Evolutionary conservation across 2,797 vertebrate genomes (phyloP).

Genomic region (Lepilemur ruficaudatus): DNA sequence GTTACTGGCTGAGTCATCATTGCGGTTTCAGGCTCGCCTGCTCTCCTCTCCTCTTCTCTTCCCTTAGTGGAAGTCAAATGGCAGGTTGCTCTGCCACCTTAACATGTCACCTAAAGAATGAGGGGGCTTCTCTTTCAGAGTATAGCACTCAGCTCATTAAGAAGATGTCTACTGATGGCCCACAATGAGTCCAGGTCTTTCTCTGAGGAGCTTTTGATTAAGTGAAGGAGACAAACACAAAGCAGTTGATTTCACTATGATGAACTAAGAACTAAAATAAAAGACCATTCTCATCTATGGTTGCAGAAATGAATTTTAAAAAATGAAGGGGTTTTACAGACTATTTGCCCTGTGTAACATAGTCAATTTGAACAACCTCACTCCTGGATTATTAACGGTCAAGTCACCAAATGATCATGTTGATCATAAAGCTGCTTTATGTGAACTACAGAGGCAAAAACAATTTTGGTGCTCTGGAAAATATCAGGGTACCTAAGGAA

Average conservation of each 20-base stretch:
- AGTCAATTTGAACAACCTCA: background rate
- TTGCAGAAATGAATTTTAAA: background rate
- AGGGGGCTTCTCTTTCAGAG: background rate
- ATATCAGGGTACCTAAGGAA: background rate
- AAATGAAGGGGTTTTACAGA: background rate
- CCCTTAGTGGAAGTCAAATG: background rate
- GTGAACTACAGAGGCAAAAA: background rate
- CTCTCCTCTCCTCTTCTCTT: background rate
- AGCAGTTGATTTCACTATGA: background rate
- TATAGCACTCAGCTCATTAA: background rate
- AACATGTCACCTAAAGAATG: background rate
- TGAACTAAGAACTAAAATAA: background rate
- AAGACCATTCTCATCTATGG: background rate
- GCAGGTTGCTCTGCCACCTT: background rate
- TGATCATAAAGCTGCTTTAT: background rate
- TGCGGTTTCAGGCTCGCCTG: background rate
- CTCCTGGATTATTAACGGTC: background rate
- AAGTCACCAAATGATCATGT: background rate
- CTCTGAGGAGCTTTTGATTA: background rate
- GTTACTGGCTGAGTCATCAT: accelerated
- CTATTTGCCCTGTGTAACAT: background rate
- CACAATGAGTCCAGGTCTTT: background rate
- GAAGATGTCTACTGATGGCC: background rate
- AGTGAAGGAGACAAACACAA: background rate
- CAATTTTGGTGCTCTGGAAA: background rate